Percentiles rank a stretch among this genome's conserved stretches.
Conservation (phyloP, 2,888 invertebrate genomes). For the Scrobipalpa atriplicella region DNA sequence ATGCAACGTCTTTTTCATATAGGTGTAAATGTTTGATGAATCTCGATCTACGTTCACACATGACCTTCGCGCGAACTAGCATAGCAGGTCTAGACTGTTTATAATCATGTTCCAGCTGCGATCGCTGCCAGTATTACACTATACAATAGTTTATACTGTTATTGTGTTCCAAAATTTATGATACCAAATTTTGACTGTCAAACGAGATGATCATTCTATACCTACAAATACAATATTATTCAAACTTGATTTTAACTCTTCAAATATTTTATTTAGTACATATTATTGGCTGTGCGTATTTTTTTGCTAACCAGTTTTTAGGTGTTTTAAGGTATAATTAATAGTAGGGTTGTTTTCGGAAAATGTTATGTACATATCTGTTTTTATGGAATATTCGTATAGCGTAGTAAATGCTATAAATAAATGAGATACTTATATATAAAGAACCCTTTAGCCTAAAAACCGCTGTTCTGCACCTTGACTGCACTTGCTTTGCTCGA, state of each 20-base stretch:
- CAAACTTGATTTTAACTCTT: too few relatives aligned
- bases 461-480: neutral
- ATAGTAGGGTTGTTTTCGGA: too few relatives aligned
- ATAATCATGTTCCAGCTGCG: constrained; percentile 48
- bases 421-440: neutral
- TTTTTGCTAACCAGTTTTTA: too few relatives aligned
- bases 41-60: constrained; percentile 37
- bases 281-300: too few relatives aligned
- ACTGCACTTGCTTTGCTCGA: neutral
- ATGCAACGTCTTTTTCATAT: constrained; percentile 13
- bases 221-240: too few relatives aligned
- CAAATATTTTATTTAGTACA: too few relatives aligned
- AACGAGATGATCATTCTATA: neutral
- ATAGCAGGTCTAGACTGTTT: constrained; percentile 43
- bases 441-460: neutral
- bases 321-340: too few relatives aligned
- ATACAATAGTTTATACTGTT: neutral
- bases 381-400: too few relatives aligned
- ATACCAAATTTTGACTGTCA: neutral
- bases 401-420: too few relatives aligned
- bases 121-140: constrained; percentile 31
- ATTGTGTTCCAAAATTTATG: neutral
- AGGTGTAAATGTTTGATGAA: neutral
- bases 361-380: too few relatives aligned
- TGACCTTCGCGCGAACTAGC: constrained; percentile 46